phyloP scores from a whole-genome alignment of 2,113 vertebrate species.

The Miniopterus natalensis region DNA sequence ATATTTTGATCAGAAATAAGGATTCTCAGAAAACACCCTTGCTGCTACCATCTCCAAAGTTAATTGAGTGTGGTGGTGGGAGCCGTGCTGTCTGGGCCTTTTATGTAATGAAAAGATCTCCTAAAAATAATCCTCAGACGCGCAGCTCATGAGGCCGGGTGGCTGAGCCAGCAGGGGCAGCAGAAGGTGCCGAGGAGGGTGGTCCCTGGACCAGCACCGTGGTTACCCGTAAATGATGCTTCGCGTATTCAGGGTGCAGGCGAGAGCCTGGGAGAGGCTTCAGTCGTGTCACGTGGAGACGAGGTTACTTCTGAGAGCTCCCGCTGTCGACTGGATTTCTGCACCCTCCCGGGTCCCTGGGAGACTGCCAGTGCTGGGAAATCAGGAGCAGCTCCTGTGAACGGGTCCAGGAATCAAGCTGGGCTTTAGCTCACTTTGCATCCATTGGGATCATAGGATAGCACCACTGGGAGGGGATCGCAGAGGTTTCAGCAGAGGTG shows the following conservation, averaged over 20 bases:
- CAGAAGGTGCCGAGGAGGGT: slow-evolving; percentile 31
- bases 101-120: slow-evolving; percentile 70
- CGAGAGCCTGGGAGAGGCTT: neutral
- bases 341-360: neutral
- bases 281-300: neutral
- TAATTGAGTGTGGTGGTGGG: slow-evolving; percentile 59
- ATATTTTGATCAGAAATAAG: slow-evolving; percentile 36
- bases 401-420: neutral
- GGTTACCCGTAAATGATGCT: neutral
- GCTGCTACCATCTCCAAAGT: neutral
- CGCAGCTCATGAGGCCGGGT: neutral
- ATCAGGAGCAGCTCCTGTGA: neutral
- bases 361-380: neutral
- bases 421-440: neutral
- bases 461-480: neutral
- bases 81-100: slow-evolving; percentile 48
- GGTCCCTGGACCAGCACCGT: neutral
- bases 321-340: neutral
- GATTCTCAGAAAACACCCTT: slow-evolving; percentile 28
- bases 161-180: slow-evolving; percentile 30
- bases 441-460: accelerated
- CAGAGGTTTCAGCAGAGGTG: neutral
- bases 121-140: slow-evolving; percentile 68
- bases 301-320: neutral
- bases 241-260: neutral